A percentile compares a stretch with the other conserved stretches of the same genome.
phyloP scores from a whole-genome alignment of 2,113 vertebrate species.

The Turdus rufiventris region DNA sequence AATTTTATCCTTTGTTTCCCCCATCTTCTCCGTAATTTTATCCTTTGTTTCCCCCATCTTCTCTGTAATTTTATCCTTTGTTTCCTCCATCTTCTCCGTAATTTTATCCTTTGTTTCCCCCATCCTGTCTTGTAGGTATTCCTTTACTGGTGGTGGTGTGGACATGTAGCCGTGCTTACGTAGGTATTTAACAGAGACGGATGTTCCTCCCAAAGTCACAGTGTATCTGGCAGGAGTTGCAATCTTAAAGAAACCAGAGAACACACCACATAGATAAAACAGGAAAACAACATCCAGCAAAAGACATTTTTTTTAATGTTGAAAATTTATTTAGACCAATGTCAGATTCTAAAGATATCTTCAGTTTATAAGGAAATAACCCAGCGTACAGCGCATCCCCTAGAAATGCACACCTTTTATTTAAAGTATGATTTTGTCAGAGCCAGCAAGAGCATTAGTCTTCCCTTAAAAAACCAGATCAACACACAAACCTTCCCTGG shows the following conservation, averaged over 20 bases:
- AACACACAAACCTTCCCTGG: background rate
- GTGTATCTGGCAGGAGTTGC: constrained; percentile 93
- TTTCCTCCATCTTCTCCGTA: constrained; percentile 85
- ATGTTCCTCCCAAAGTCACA: constrained; percentile 91
- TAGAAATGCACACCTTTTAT: background rate
- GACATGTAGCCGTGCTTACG: constrained; percentile 86
- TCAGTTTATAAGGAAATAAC: background rate
- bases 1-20: constrained; percentile 87
- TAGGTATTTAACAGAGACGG: constrained; percentile 88
- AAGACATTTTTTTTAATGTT: background rate
- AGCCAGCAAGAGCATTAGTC: background rate
- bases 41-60: constrained; percentile 82
- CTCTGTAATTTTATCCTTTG: constrained; percentile 79
- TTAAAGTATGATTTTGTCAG: background rate
- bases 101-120: constrained; percentile 89
- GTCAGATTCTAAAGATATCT: background rate
- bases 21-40: constrained; percentile 80
- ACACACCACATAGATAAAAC: background rate
- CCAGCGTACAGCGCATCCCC: background rate
- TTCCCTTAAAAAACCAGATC: background rate
- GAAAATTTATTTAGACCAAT: background rate
- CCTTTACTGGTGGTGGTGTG: constrained; percentile 91
- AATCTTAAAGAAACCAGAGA: constrained; percentile 76
- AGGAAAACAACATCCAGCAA: background rate
- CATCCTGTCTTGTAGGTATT: constrained; percentile 91